Base-by-base conservation (phyloP, 1,140 invertebrate genomes). In the Eulimnadia texana region DNA sequence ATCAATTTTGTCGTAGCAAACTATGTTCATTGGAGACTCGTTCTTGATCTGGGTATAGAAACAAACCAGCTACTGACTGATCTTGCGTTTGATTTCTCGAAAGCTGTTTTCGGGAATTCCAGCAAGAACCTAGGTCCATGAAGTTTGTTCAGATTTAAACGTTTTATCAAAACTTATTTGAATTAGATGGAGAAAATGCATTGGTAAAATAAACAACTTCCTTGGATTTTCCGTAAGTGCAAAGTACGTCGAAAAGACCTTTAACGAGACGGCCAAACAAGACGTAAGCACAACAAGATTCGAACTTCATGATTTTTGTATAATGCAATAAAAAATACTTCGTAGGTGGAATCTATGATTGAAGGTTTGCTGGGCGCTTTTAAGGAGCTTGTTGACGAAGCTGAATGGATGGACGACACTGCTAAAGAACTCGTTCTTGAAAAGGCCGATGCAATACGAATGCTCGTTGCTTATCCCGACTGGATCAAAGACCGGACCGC, bases 391-490 rank as follows among this genome's bases (percentile, higher is more conserved):
- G 69, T 84, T 1, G 63, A 70, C 6, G 70, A 74, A 55, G 72
- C 79, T 1, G 70, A 73, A 6, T 86, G 84, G 84, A 82, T 86
- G 77, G 77, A 83, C 64, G 67, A 74, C 2, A 68, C 70, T 16
- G 82, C 83, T 0, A 76, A 76, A 68, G 47, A 64, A 10, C 73
- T 75, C 1, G 81, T 82, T 1, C 70, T 71, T 63, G 73, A 79
- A 47, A 86, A 86, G 72, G 76, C 75, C 9, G 64, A 73, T n/a
- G 64, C 71, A 24, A 82, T 85, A 70, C 72, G 71, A 23, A 73
- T 79, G 55, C 78, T 82, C 65, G 80, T 86, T 65, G 84, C 82
- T 22, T 85, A 81, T 68, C 82, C 83, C 11, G 76, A 80, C 28
- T 81, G 78, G 71, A 78, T 83, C 27, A 68, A 74, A 1, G 77